Evolutionary conservation across 2,888 invertebrate genomes (phyloP), one percentile per base, ranked within the genome.

Genomic region (Xestia ashworthii): DNA sequence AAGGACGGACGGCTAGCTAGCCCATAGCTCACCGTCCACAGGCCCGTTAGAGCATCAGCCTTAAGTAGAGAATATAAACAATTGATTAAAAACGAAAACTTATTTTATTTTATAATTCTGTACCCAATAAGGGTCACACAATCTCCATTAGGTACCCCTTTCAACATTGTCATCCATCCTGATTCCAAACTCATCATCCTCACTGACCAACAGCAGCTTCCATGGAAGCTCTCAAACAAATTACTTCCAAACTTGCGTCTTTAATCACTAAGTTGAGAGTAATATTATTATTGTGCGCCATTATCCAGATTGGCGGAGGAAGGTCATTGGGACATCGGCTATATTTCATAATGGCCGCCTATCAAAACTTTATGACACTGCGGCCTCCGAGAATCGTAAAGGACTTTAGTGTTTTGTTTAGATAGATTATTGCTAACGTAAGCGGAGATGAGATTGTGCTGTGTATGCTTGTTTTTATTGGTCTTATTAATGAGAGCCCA

Each of bases 281-380:
- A 80, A 86, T 88, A 88, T 84, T 86, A 83, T 89, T 89, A 87
- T 89, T 88, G 87, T 85, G 76, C 71, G 82, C 74, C 90, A 89
- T 90, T 90, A 90, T 90, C 86, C 81, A 72, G 83, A 90, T 90
- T 90, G 88, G 83, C 77, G 74, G 74, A 73, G 76, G 74, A 75
- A 82, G 89, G 84, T 87, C 87, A 90, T 84, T 74, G 85, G 89
- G 84, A 86, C 87, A 90, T 84, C 76, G 85, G 74, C 84, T 81
- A 90, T 89, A 89, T 89, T 87, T 89, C 91, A 89, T 93, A 93
- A 94, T 91, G 90, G 86, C 84, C 75, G 80, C 85, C 90, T 91
- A 94, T 94, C 92, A 94, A 94, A 93, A 92, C 90, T 94, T 94
- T 94, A 94, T 89, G 92, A 87, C 88, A 86, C 82, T 85, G 85